Evolutionary conservation across 1,140 invertebrate species (phyloP).

Genomic region (Bombus turneri): DNA sequence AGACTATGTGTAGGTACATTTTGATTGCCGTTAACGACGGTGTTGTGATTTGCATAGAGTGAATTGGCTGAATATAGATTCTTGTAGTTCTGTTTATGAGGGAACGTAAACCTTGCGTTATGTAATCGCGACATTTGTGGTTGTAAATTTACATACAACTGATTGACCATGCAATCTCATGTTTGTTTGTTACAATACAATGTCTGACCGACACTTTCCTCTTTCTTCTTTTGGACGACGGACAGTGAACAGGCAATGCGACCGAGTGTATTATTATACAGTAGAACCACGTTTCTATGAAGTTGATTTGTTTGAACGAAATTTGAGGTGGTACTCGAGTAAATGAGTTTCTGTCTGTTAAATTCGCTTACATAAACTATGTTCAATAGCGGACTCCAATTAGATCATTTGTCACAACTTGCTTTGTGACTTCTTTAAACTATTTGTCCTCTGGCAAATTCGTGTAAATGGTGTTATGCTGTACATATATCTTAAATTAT

Average conservation of each 20-base stretch:
- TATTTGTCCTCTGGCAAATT: too few species aligned
- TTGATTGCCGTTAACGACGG: background rate
- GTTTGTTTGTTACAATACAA: background rate
- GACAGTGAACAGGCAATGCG: too few species aligned
- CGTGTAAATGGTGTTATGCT: too few species aligned
- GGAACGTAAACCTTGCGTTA: background rate
- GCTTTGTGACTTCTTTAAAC: fast-evolving
- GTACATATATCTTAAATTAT: too few species aligned
- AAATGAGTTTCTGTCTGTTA: too few species aligned
- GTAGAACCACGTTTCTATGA: background rate
- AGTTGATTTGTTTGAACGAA: background rate
- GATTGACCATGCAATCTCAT: too few species aligned
- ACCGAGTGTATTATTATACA: background rate
- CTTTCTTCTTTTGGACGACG: background rate
- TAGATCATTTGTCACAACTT: too few species aligned
- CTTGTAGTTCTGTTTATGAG: background rate
- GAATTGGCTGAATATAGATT: background rate
- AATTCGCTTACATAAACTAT: background rate
- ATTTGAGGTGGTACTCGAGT: background rate
- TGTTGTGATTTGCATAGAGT: background rate
- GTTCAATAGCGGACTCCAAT: too few species aligned
- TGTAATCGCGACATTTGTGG: background rate
- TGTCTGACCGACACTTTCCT: background rate
- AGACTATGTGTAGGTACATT: too few species aligned
- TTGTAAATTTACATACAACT: background rate